Evolutionary conservation across 2,888 invertebrate species (phyloP).

Genomic region (Clunio marinus): DNA sequence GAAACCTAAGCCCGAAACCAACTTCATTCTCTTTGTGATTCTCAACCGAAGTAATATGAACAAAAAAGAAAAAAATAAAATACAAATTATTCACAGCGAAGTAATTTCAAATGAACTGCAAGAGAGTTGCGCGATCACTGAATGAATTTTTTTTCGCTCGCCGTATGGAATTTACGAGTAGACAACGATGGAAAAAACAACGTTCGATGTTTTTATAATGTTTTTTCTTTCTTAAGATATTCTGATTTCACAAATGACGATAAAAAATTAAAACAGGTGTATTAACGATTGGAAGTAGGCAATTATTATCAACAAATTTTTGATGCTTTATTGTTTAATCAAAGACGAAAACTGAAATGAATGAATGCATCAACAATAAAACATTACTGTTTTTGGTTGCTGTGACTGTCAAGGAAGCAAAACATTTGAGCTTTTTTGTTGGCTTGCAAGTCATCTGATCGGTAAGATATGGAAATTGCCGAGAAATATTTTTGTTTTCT

Average conservation of each 20-base stretch:
- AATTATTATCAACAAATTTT: not conserved
- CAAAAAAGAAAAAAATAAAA: not conserved
- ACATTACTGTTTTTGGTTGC: not conserved
- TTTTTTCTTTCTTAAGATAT: too few species aligned
- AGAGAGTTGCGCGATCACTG: slow-evolving; percentile 33
- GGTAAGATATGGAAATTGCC: not conserved
- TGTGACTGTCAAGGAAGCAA: not conserved
- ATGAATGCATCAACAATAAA: not conserved
- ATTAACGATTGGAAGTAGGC: not conserved
- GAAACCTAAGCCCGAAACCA: not conserved
- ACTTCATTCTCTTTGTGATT: not conserved
- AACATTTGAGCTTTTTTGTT: not conserved
- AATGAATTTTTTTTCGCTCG: slow-evolving; percentile 21
- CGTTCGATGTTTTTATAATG: not conserved
- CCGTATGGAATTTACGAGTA: slow-evolving; percentile 30
- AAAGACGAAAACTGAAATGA: not conserved
- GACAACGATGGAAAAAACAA: not conserved
- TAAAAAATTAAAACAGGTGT: too few species aligned
- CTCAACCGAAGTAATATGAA: not conserved
- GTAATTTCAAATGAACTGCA: slow-evolving; percentile 23
- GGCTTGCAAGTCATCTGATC: not conserved
- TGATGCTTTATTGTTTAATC: too few species aligned
- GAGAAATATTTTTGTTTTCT: not conserved
- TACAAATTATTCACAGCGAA: not conserved
- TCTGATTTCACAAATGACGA: too few species aligned